Base-by-base conservation (phyloP, 2,888 invertebrate species). In the Glyphotaelius pellucidus region DNA sequence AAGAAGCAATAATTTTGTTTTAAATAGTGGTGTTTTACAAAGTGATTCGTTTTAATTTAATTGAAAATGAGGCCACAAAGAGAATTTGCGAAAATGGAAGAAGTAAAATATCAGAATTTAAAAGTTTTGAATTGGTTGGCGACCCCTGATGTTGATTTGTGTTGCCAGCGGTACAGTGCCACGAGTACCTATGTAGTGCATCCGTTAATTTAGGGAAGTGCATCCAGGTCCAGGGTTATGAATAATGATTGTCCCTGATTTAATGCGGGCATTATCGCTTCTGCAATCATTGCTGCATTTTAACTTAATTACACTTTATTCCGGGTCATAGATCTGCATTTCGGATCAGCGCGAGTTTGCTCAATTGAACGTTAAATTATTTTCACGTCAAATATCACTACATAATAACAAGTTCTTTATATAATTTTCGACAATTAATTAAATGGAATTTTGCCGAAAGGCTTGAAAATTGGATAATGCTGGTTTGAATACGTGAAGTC, bases 141-240 rank as follows among this genome's bases (percentile, higher is more conserved):
- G 67, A 25, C 67, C 67, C n/a, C 67, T 67, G 67, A 67, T n/a
- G 67, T 9, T 25, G n/a, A n/a, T n/a, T 67, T 9, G 67, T 67
- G 7, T 67, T 67, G 2, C 67, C 67, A 67, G 67, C 9, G 67
- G n/a, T 67, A 9, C 25, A 25, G 9, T 9, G 25, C 9, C 25
- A 25, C 4, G 67, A 67, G 25, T 67, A 67, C 25, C 19, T 47
- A 47, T 3, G 11, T 67, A 38, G 92, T 90, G 67, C 87, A 89
- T 67, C 67, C 67, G 92, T 93, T 90, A 93, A 93, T 93, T 93
- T 93, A 87, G 91, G 89, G 89, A 83, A 93, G 93, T 93, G 93
- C 93, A 91, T 92, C 91, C 90, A 89, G 81, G 42, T 35, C 35
- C 35, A 4, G 35, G 85, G 91, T 92, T 92, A 38, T 86, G 91